Evolutionary conservation across 2,797 vertebrate species (phyloP), one percentile per base, ranked within the genome.

Genomic region (Coilia nasus): DNA sequence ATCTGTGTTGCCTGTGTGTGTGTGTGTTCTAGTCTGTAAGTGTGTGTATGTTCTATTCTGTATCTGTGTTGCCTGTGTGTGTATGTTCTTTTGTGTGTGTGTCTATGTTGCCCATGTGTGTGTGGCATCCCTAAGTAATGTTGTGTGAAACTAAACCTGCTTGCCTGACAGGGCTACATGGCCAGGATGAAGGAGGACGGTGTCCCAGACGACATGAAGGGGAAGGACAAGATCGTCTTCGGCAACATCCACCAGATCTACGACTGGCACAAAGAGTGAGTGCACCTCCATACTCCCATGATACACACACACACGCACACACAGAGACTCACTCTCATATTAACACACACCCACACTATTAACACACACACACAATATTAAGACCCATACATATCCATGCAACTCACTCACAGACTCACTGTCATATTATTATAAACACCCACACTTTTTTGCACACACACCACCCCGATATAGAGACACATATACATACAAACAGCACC

Each of bases 181-280:
- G 95, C 95, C 88, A 95, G 97, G 84, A 99, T 99, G 97, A 99
- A 97, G 90, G 98, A 99, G 91, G 98, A 99, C 50, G 97, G 97
- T 0, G 96, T 99, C 85, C 98, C 98, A 0, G 98, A 99, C 81
- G 98, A 99, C 88, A 99, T 99, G 98, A 99, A 99, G 92, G 98
- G 98, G 83, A 99, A 99, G 91, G 98, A 99, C 94, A 99, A 99
- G 93, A 98, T 99, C 15, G 97, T 99, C 81, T 99, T 99, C 90
- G 98, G 98, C 92, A 99, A 99, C 93, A 98, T 99, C 91, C 97
- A 98, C 91, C 98, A 99, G 93, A 99, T 99, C 91, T 99, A 97
- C 17, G 98, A 99, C 94, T 99, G 98, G 98, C 98, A 99, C 96
- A 96, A 96, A 96, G 98, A 99, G 98, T 99, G 97, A 0, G 94